Evolutionary conservation across 2,113 vertebrate genomes (phyloP), one percentile per base, ranked within the genome.

Genomic region (Aviceda subcristata): DNA sequence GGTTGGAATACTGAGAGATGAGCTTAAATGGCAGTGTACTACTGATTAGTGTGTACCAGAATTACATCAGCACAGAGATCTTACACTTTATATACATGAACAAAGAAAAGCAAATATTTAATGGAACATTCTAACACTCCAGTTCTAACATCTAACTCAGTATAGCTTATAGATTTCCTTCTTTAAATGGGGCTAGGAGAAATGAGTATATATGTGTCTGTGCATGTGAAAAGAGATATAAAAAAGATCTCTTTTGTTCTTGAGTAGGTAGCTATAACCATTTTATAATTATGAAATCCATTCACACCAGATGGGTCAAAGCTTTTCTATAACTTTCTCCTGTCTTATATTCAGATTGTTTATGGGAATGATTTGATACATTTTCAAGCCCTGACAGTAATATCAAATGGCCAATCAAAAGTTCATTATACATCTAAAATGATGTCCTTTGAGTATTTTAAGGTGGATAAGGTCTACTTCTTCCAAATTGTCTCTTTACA

Each of bases 381-480:
- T 91, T 95, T 97, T 76, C 63, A 74, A 85, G 43, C 45, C 30
- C 78, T 95, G 88, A 89, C 36, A 39, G 79, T 78, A 93, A 92
- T 94, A 93, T 34, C 17, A 90, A 97, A 90, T 83, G 68, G 30
- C 60, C 78, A 95, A 93, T 97, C 77, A 95, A 72, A 85, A 83
- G 75, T 77, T 87, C 64, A 92, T 97, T 95, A 81, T 39, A 39
- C 15, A 71, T 76, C 64, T 92, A 51, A 94, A 94, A 92, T 85
- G 0, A 66, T 59, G 39, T 71, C 45, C n/a, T 96, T 88, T 74
- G 78, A 50, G 68, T 74, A 80, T 93, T 90, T 77, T 83, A 66
- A 92, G 78, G 38, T 71, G 18, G 46, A 68, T n/a, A 74, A 90
- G 72, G 76, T 59, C 56, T 94, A 45, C 59, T 90, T 90, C 71